Base-by-base conservation (phyloP, 2,888 invertebrate species). In the Autographa pulchrina region DNA sequence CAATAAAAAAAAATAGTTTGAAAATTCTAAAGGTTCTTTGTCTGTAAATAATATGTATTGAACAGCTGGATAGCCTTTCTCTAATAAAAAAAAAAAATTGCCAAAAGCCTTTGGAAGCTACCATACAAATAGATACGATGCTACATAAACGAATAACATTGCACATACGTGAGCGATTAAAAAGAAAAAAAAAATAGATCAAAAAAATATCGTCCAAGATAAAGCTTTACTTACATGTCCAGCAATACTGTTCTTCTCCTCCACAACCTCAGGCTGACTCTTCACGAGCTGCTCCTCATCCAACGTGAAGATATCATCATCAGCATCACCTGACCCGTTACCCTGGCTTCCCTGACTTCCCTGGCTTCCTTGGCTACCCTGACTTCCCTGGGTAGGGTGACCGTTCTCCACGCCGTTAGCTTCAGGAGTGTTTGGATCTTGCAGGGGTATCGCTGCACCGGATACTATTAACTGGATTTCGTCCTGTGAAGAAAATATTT, bases 221-320 rank as follows among this genome's bases (percentile, higher is more conserved):
- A 56, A 20, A 16, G 41, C 56, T 25, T 20, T 1, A 56, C 80
- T 69, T 16, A 92, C 93, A 85, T 89, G 90, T 71, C 89, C 91
- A 82, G 75, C 89, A 7, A 78, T 64, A 35, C 68, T 80, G 0
- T 59, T 72, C 67, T 91, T 93, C 2, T 94, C 93, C 0, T 94
- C 93, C 0, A 80, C 75, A 0, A 81, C 70, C 25, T 91, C 61
- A 13, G 77, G 20, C 54, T 69, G 41, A 25, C 76, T 58, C 71
- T 88, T 92, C 2, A 84, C 84, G 0, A 91, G 87, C 79, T 97
- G 97, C 86, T 98, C 98, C 84, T 98, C 98, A 80, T 98, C 98
- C 83, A 98, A 93, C 20, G 97, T 97, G 90, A 98, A 98, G 90
- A 98, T 98, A 89, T 98, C 97, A 81, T 98, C 98, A 52, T 97